Conservation (phyloP, 2,113 vertebrate genomes). For the Eptesicus fuscus region DNA sequence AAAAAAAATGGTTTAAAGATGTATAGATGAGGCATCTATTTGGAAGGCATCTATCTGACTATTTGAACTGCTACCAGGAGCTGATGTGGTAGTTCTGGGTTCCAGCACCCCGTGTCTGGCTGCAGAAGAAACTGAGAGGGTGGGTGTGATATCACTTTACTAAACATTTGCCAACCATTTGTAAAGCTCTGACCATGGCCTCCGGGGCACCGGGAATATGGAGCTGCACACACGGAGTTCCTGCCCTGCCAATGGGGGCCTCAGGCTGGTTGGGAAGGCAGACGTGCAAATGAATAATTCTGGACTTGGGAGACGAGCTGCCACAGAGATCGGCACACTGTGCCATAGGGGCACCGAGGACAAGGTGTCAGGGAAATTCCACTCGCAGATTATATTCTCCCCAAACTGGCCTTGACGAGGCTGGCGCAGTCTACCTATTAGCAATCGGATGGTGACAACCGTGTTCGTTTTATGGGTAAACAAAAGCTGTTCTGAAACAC, state of each 20-base stretch:
- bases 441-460: neutral
- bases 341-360: neutral
- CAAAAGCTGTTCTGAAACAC: constrained; percentile 38
- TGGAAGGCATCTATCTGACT: neutral
- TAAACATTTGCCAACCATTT: neutral
- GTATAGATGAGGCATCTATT: neutral
- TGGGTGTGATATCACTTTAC: neutral
- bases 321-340: accelerated
- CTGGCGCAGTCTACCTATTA: constrained; percentile 19
- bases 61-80: neutral
- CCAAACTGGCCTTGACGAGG: neutral
- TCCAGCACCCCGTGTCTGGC: neutral
- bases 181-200: neutral
- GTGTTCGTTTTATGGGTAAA: constrained; percentile 41
- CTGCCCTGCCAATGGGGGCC: accelerated
- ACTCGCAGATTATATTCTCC: neutral
- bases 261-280: neutral
- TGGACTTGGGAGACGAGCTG: neutral
- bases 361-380: neutral
- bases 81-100: neutral
- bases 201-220: neutral
- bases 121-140: neutral
- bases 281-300: neutral
- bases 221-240: too few relatives aligned
- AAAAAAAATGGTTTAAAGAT: neutral